A percentile compares a stretch with the other conserved stretches of the same genome.
Conservation (phyloP, 2,888 invertebrate species). For the Stramonita haemastoma region DNA sequence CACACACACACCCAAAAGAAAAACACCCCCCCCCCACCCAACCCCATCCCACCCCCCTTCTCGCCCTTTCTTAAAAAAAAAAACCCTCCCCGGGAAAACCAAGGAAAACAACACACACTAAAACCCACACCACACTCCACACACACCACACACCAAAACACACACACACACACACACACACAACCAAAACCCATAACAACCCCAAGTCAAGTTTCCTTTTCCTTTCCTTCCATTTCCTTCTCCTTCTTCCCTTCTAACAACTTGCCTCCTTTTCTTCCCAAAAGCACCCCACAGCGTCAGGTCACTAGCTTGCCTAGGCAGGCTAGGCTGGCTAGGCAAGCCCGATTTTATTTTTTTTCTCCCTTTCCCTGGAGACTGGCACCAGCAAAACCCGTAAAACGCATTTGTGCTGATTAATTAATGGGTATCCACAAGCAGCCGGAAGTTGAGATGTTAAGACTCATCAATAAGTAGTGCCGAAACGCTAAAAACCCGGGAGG, state of each 20-base stretch:
- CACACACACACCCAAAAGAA: too few relatives aligned
- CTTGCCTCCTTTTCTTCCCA: neutral
- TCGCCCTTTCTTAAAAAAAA: too few relatives aligned
- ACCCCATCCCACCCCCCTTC: too few relatives aligned
- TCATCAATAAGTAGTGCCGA: conserved; percentile 26
- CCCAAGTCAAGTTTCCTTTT: neutral
- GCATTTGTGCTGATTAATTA: conserved; percentile 33
- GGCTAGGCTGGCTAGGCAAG: too few relatives aligned
- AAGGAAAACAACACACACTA: too few relatives aligned
- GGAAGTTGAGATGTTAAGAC: conserved; percentile 3
- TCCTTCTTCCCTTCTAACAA: neutral
- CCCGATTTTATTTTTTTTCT: neutral
- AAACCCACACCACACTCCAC: too few relatives aligned
- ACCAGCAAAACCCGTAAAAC: conserved; percentile 24
- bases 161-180: too few relatives aligned
- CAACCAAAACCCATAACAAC: too few relatives aligned
- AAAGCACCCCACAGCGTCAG: neutral
- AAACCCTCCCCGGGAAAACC: too few relatives aligned
- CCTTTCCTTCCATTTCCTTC: neutral
- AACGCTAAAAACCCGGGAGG: neutral
- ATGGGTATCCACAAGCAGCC: conserved; percentile 12
- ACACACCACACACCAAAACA: too few relatives aligned
- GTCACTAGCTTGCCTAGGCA: too few relatives aligned
- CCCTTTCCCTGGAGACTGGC: neutral
- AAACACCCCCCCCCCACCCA: too few relatives aligned